Evolutionary conservation across 2,113 vertebrate species (phyloP).

Genomic region (Crotalus helleri): DNA sequence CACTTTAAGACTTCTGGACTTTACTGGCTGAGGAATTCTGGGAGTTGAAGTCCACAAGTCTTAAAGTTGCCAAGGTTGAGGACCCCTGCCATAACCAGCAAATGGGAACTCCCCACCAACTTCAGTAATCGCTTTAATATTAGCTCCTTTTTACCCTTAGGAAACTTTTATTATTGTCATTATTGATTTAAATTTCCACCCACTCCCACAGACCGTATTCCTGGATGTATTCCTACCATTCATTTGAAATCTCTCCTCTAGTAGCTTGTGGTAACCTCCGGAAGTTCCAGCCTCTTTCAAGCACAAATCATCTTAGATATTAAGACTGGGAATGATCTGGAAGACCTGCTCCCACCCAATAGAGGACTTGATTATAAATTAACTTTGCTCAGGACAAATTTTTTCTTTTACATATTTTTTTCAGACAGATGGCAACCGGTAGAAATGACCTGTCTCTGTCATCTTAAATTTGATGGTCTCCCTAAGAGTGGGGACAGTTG

Average conservation of each 20-base stretch:
- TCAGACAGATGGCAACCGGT: neutral
- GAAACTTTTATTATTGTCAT: neutral
- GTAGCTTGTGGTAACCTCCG: neutral
- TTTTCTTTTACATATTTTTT: neutral
- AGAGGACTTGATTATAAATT: neutral
- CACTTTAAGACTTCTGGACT: too few relatives aligned
- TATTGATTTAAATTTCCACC: neutral
- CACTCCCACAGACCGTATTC: neutral
- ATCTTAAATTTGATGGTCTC: neutral
- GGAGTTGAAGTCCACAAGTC: too few relatives aligned
- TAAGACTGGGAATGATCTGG: neutral
- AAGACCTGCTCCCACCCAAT: neutral
- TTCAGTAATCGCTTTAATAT: neutral
- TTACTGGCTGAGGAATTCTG: too few relatives aligned
- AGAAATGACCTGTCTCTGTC: neutral
- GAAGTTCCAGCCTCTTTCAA: neutral
- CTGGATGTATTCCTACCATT: neutral
- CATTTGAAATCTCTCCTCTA: neutral
- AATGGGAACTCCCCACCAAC: neutral
- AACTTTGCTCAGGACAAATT: neutral
- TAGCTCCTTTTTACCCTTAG: neutral
- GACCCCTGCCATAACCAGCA: neutral
- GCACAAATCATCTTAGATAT: neutral
- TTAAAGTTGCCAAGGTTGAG: too few relatives aligned
- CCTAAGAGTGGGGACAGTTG: neutral